Evolutionary conservation across 2,888 invertebrate genomes (phyloP), one percentile per base, ranked within the genome.

Genomic region (Nemotelus pantherinus): DNA sequence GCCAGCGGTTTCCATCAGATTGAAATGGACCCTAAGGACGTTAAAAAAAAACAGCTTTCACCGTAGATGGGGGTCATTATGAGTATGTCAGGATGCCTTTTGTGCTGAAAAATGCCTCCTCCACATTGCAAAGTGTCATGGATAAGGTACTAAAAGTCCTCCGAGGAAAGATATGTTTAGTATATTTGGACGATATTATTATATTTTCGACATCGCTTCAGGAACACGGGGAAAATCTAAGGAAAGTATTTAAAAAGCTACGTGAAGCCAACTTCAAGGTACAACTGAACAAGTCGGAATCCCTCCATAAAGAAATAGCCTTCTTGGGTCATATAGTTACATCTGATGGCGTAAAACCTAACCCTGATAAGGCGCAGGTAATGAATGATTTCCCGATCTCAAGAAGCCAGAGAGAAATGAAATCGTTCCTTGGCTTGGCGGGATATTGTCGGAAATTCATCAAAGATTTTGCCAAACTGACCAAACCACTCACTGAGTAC

Each of bases 181-280:
- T 77, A 0, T 84, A 82, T 77, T 78, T 83, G 68, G 84, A 84
- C 60, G 83, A 83, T 72, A 81, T 82, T 1, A 80, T 85, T 4
- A 78, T 83, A 4, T 82, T 80, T 57, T 80, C 77, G 2, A 82
- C 80, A n/a, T 81, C 80, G 2, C 72, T 83, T 5, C 81, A 83
- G 77, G 82, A 83, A 79, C 83, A 82, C 63, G 77, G 79, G 3
- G 67, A 76, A 75, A 77, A 43, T 76, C 83, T 44, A 78, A 78
- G 68, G 25, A 70, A 45, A 47, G 81, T 84, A 0, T 82, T 84
- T 39, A n/a, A 82, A 63, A 78, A 77, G 77, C 76, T 83, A 3
- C 70, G 80, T 47, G 55, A 81, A 70, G 76, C 75, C 0, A 82
- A 82, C 64, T 78, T 83, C 3, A 82, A 83, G 81, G 77, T 83